Percentiles rank a stretch among this genome's conserved stretches.
Evolutionary conservation across 2,888 invertebrate genomes (phyloP).

Genomic region (Kuschelorhynchus macadamiae): DNA sequence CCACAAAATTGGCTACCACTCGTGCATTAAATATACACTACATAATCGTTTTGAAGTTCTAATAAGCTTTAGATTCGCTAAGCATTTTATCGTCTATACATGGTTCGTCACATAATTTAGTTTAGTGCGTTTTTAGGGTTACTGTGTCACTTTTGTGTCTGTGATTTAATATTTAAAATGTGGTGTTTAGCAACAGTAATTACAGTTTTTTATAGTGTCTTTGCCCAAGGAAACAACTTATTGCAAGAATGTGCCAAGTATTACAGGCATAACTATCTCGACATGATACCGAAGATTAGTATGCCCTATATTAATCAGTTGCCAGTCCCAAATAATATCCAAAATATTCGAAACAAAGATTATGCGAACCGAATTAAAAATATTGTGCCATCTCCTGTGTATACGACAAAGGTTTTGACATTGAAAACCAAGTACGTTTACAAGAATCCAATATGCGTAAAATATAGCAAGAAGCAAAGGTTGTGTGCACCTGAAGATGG

Average conservation of each 20-base stretch:
- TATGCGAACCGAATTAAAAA: constrained; percentile 15
- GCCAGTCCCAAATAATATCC: constrained; percentile 58
- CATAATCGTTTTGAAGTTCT: constrained; percentile 1
- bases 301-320: constrained; percentile 63
- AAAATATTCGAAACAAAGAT: constrained; percentile 2
- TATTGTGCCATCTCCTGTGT: constrained; percentile 63
- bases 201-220: not conserved
- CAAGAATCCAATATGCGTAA: constrained; percentile 66
- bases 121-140: not conserved
- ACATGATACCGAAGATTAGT: constrained; percentile 61
- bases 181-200: constrained; percentile 6
- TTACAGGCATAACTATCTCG: constrained; percentile 64
- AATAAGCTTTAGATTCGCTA: not conserved
- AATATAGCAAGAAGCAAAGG: constrained; percentile 59
- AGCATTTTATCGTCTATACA: constrained; percentile 5
- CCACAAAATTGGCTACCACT: constrained; percentile 38
- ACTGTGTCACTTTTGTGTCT: too few species aligned
- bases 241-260: constrained; percentile 57
- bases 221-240: constrained; percentile 16
- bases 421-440: constrained; percentile 65
- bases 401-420: constrained; percentile 64
- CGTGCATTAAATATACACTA: constrained; percentile 15
- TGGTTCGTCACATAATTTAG: too few species aligned
- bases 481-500: constrained; percentile 53
- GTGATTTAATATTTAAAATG: constrained; percentile 18